phyloP scores from a whole-genome alignment of 1,140 invertebrate species.

The Samia ricini region DNA sequence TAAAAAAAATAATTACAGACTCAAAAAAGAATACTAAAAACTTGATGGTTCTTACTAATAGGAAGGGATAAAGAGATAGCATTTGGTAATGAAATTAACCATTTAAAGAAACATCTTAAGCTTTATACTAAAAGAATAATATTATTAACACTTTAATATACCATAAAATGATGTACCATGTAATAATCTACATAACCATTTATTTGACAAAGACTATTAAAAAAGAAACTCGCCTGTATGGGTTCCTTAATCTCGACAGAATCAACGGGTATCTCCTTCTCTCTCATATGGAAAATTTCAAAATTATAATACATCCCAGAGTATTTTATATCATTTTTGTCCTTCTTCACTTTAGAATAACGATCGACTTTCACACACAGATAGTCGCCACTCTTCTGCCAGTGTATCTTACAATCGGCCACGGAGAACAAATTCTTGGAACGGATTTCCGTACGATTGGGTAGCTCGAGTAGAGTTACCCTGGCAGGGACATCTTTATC shows the following conservation, averaged over 20 bases:
- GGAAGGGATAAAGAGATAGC: too few species aligned
- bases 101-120: too few species aligned
- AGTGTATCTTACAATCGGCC: constrained; percentile 98
- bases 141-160: too few species aligned
- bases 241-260: constrained; percentile 96
- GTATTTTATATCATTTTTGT: constrained; percentile 94
- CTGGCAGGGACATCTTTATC: constrained; percentile 94
- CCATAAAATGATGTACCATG: too few species aligned
- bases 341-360: constrained; percentile 96
- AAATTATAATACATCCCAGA: constrained; percentile 99
- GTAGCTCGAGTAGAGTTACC: constrained; percentile 91
- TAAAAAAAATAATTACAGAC: too few species aligned
- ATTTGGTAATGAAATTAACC: too few species aligned
- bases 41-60: too few species aligned
- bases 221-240: constrained; percentile 80
- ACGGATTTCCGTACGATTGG: constrained; percentile 93
- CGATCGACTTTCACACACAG: constrained; percentile 99
- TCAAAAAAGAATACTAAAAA: too few species aligned
- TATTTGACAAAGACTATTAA: too few species aligned
- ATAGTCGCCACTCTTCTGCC: constrained; percentile 99
- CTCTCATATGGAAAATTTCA: constrained; percentile 98
- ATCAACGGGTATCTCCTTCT: constrained; percentile 98
- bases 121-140: too few species aligned
- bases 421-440: constrained; percentile 99
- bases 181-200: too few species aligned